Evolutionary conservation across 2,113 vertebrate genomes (phyloP).

Genomic region (Coptodon bakossiorum): DNA sequence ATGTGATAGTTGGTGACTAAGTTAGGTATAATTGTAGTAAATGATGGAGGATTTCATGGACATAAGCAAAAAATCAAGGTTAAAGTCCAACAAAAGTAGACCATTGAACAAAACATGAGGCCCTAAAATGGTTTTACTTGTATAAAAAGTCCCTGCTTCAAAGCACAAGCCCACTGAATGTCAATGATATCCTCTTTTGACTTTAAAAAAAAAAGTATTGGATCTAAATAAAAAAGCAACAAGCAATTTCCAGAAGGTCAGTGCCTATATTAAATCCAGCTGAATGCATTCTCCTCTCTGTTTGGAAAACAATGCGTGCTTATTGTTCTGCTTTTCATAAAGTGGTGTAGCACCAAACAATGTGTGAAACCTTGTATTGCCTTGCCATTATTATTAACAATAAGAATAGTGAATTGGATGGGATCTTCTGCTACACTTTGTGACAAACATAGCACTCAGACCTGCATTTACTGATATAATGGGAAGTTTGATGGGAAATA

Average conservation of each 20-base stretch:
- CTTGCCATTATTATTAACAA: background rate
- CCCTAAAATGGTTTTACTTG: background rate
- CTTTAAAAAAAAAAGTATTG: background rate
- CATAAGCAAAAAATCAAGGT: background rate
- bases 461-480: background rate
- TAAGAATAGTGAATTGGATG: background rate
- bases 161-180: background rate
- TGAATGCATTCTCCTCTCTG: background rate
- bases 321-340: background rate
- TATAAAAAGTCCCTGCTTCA: background rate
- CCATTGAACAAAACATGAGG: background rate
- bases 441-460: background rate
- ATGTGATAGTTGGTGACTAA: background rate
- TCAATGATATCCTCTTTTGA: accelerated
- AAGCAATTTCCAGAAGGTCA: background rate
- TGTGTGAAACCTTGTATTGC: background rate
- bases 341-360: background rate
- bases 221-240: background rate
- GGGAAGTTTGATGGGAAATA: background rate
- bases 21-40: background rate
- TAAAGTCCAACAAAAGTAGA: background rate
- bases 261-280: background rate
- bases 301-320: background rate
- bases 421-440: background rate
- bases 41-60: background rate